Evolutionary conservation across 2,888 invertebrate species (phyloP).

Genomic region (Autographa gamma): DNA sequence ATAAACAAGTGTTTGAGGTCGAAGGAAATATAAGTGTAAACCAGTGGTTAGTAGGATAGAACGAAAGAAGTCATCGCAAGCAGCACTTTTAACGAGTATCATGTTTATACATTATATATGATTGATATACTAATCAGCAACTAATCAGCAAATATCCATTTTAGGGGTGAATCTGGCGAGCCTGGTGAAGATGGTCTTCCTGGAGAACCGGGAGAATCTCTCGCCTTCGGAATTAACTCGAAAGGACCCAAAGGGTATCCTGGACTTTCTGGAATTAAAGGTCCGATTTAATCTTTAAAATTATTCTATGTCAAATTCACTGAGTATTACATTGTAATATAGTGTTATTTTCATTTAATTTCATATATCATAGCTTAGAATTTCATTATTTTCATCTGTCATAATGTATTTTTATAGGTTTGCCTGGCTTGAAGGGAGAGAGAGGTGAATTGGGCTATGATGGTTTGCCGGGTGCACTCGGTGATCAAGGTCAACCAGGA

Average conservation of each 20-base stretch:
- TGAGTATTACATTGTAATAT: no score
- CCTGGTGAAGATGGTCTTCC: constrained; percentile 81
- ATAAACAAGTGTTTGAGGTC: no score
- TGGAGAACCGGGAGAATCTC: constrained; percentile 79
- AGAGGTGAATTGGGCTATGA: constrained; percentile 76
- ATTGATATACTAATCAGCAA: no score
- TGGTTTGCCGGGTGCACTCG: constrained; percentile 74
- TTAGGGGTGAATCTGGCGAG: constrained; percentile 80
- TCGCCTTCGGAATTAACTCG: constrained; percentile 68
- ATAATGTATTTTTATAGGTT: constrained; percentile 53
- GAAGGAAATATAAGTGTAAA: no score
- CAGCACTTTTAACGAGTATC: no score
- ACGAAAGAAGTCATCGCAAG: no score
- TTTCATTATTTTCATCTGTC: background rate
- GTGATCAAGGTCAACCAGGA: constrained; percentile 80
- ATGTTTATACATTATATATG: no score
- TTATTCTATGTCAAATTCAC: no score
- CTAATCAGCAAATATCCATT: constrained; percentile 43
- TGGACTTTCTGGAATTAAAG: constrained; percentile 81
- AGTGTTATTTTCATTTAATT: no score
- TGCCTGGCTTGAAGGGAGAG: constrained; percentile 72
- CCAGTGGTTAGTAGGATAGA: no score
- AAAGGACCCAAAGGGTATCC: constrained; percentile 88
- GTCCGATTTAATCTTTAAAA: constrained; percentile 55
- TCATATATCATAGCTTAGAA: background rate